These are phyloP conservation scores for Nemopilema nomurai DNA, from an alignment of 30 jellyfish, hydroid and myxozoan genomes.

Conservation along the genomic window DNA sequence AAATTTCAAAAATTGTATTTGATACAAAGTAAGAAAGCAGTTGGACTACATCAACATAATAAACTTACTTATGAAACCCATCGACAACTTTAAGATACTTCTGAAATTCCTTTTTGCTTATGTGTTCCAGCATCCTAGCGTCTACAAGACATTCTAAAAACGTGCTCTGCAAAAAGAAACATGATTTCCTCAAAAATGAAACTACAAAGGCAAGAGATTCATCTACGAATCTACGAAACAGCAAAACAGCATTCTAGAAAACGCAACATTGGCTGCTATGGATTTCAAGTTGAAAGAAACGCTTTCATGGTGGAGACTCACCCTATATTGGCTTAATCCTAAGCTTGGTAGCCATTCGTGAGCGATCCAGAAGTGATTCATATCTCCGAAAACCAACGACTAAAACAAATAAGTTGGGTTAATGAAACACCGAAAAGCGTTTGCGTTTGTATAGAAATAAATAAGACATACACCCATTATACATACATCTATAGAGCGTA, in stretches of 20 bases:
- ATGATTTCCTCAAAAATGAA: not conserved
- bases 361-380: slow-evolving; percentile 95
- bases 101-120: slow-evolving; percentile 83
- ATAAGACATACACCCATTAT: too few species aligned
- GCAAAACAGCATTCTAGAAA: too few species aligned
- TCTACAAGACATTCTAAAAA: slow-evolving; percentile 89
- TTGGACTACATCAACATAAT: too few species aligned
- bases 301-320: too few species aligned
- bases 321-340: slow-evolving; percentile 93
- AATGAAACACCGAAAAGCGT: not conserved
- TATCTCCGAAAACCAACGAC: slow-evolving; percentile 93
- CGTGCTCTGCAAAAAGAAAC: slow-evolving; percentile 53
- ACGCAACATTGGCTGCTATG: too few species aligned
- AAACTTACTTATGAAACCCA: slow-evolving; percentile 81
- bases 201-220: too few species aligned
- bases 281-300: too few species aligned
- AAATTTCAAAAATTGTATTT: too few species aligned
- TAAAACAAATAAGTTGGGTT: not conserved
- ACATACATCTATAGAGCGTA: too few species aligned
- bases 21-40: too few species aligned
- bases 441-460: too few species aligned
- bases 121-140: slow-evolving; percentile 94
- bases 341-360: slow-evolving; percentile 89
- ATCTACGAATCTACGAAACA: too few species aligned
- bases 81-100: slow-evolving; percentile 89